Percentiles rank a stretch among this genome's conserved stretches.
Conservation (phyloP, 2,888 invertebrate genomes). For the Drosophila leonis region DNA sequence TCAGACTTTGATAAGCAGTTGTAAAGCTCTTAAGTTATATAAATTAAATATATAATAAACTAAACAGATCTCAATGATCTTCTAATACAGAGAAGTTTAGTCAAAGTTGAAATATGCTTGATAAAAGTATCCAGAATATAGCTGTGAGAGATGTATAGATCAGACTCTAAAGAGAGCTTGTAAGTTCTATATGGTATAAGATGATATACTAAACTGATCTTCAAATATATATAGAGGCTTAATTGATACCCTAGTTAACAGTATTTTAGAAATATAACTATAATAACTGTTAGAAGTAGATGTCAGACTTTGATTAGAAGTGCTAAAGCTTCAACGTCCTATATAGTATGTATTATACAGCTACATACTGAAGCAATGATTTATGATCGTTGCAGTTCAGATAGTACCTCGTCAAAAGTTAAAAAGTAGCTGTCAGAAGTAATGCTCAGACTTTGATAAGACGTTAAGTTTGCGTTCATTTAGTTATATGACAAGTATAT, state of each 20-base stretch:
- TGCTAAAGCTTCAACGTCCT: neutral
- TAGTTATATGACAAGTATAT: slow-evolving; percentile 1
- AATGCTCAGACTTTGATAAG: neutral
- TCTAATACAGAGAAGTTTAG: too few relatives aligned
- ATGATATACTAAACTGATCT: neutral
- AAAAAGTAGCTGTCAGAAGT: neutral
- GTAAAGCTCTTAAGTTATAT: too few relatives aligned
- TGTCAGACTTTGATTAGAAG: neutral
- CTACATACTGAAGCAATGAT: neutral
- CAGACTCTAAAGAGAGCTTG: too few relatives aligned
- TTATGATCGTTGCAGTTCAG: neutral
- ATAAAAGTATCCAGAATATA: too few relatives aligned
- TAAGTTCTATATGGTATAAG: neutral
- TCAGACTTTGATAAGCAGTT: too few relatives aligned
- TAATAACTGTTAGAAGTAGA: neutral
- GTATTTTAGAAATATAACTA: neutral
- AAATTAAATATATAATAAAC: too few relatives aligned
- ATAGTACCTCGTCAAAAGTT: neutral
- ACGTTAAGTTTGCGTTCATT: neutral
- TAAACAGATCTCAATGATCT: too few relatives aligned
- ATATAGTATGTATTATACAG: neutral
- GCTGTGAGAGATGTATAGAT: too few relatives aligned
- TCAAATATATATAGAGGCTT: neutral
- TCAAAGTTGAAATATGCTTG: too few relatives aligned
- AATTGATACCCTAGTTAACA: too few relatives aligned